Percentiles rank a stretch among this genome's conserved stretches.
These are phyloP conservation scores for Agriopis aurantiaria DNA, from an alignment of 2,888 invertebrate genomes.

Conservation along the genomic window DNA sequence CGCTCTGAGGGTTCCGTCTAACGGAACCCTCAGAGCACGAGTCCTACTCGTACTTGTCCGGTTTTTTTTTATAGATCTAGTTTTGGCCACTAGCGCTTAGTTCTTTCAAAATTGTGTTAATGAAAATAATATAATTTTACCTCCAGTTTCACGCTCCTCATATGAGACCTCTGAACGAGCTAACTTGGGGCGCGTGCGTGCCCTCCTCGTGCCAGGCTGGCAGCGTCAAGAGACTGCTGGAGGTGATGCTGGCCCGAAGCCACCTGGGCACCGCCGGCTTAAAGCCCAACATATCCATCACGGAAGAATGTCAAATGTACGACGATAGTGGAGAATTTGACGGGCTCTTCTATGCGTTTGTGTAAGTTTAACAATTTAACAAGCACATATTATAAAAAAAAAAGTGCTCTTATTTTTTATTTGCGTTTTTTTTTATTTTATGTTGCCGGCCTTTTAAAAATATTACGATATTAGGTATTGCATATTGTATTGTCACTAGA, in stretches of 20 bases:
- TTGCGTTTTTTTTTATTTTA: no score
- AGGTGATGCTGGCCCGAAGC: conserved; percentile 69
- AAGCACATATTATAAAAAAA: no score
- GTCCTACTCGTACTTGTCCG: no score
- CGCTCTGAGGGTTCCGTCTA: no score
- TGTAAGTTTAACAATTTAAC: conserved; percentile 57
- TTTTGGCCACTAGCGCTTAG: no score
- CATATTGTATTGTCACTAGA: no score
- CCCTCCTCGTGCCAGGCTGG: conserved; percentile 75
- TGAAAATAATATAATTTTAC: neutral
- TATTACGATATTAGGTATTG: no score
- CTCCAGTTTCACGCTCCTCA: conserved; percentile 64
- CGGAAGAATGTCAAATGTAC: conserved; percentile 66
- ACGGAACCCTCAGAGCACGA: no score
- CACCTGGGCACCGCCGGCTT: conserved; percentile 75
- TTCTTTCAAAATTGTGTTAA: no score
- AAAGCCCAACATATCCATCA: conserved; percentile 62
- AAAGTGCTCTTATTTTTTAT: no score
- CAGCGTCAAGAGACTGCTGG: conserved; percentile 67
- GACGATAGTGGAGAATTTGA: conserved; percentile 59
- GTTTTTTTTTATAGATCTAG: no score
- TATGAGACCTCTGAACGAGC: conserved; percentile 67
- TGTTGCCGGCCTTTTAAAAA: no score
- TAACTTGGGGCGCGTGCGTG: conserved; percentile 86
- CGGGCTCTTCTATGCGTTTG: conserved; percentile 65